Evolutionary conservation across 2,113 vertebrate genomes (phyloP), one percentile per base, ranked within the genome.

Genomic region (Mesoclemmys tuberculata): DNA sequence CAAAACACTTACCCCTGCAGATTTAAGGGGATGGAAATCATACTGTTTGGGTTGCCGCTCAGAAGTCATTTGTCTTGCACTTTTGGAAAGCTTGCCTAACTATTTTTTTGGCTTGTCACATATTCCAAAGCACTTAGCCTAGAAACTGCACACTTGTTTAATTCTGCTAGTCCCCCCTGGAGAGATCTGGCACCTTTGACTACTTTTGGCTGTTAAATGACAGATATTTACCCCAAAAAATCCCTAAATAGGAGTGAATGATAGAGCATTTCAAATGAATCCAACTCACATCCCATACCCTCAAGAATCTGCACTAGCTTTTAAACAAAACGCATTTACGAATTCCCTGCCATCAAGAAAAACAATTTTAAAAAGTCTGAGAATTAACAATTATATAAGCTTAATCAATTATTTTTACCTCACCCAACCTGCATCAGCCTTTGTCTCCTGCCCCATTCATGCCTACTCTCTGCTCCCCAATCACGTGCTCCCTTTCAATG

Each of bases 21-120:
- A 29, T 61, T 48, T 93, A 38, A 51, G 90, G 29, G 10, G 81
- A 80, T 22, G 56, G 77, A 44, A 92, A 77, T 38, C 68, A 85
- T 3, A 1, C n/a, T 46, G 85, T 44, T 8, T 58, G 54, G 46
- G 75, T 1, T 91, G 68, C 21, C 93, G 56, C 19, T 51, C 3
- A 0, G 18, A 77, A 68, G 35, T n/a, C 21, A 9, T 38, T 35
- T 71, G n/a, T 38, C 19, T 5, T 71, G n/a, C n/a, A 71, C 64
- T 71, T 71, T 71, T 77, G 77, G 24, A 88, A 91, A 90, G 91
- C 92, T 27, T 93, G 89, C 85, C 46, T 91, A 92, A 75, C n/a
- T 94, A 93, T 64, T 90, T 90, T 56, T 86, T 90, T 94, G 88
- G 90, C 19, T 93, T 95, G 64, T 87, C 92, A 85, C n/a, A 41